Evolutionary conservation across 2,113 vertebrate species (phyloP).

Genomic region (Symphodus melops): DNA sequence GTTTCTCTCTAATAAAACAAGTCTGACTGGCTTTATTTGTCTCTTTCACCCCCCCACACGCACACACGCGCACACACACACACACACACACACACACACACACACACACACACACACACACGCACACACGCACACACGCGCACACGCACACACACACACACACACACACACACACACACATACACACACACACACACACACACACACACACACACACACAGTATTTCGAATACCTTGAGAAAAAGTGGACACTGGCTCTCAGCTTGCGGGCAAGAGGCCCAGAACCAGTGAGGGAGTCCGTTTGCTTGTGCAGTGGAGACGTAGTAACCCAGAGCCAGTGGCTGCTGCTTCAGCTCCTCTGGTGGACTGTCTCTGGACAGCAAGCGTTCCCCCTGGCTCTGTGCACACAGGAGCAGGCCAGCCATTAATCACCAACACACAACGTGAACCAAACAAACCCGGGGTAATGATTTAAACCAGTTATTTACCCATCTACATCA

Average conservation of each 20-base stretch:
- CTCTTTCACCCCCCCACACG: not conserved
- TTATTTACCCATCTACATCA: conserved; percentile 1
- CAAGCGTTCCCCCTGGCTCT: conserved; percentile 95
- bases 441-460: not conserved
- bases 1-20: not conserved
- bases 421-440: conserved; percentile 19
- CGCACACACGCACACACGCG: not conserved
- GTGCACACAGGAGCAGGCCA: conserved; percentile 20
- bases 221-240: conserved; percentile 88
- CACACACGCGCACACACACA: not conserved
- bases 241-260: conserved; percentile 98
- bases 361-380: conserved; percentile 95
- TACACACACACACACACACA: not conserved
- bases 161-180: not conserved
- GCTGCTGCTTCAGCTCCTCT: conserved; percentile 97
- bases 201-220: not conserved
- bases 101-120: not conserved
- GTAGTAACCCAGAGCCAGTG: conserved; percentile 95
- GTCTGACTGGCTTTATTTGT: not conserved
- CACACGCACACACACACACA: not conserved
- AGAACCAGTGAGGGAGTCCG: conserved; percentile 98
- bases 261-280: conserved; percentile 97
- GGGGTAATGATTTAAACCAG: not conserved
- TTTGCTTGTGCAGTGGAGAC: conserved; percentile 97
- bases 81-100: not conserved